Evolutionary conservation across 2,888 invertebrate species (phyloP), one percentile per base, ranked within the genome.

Genomic region (Eudasyphora cyanicolor): DNA sequence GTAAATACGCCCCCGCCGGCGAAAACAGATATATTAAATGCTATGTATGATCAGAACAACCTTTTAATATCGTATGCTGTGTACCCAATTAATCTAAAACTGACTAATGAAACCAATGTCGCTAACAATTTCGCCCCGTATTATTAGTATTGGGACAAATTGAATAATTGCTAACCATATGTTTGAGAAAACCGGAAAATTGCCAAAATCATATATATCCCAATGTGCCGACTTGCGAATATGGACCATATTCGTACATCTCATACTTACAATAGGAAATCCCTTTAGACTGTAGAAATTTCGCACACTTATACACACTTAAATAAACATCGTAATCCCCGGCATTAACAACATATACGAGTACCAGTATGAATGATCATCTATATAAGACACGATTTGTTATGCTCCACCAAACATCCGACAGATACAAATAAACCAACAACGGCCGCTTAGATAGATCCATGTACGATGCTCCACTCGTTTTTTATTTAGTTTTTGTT

Each of bases 381-480:
- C n/a, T 10, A 70, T 38, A 49, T 45, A 27, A 60, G 67, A 79
- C 17, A 75, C 12, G 29, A 73, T 71, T 54, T 76, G 70, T 35
- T 71, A 76, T 81, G 76, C 71, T 81, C 51, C 71, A 76, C 64
- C 64, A 17, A 76, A 32, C 51, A 80, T 51, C 60, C 45, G 10
- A 45, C 60, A 42, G 21, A 51, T 49, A 24, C 5, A 51, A 42
- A 69, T 57, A 74, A 27, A n/a, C 8, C 1, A 29, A 62, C n/a
- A 57, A 57, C 57, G 27, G 19, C 57, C 14, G 4, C n/a, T 51
- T 12, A 45, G 21, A 54, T 21, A 54, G 7, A n/a, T n/a, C n/a
- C n/a, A n/a, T n/a, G n/a, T n/a, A n/a, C n/a, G n/a, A n/a, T n/a
- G n/a, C n/a, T n/a, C n/a, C n/a, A n/a, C n/a, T n/a, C n/a, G n/a